These are phyloP conservation scores for Oscheius sp. DNA, from an alignment of 2,888 invertebrate species.

Conservation along the genomic window DNA sequence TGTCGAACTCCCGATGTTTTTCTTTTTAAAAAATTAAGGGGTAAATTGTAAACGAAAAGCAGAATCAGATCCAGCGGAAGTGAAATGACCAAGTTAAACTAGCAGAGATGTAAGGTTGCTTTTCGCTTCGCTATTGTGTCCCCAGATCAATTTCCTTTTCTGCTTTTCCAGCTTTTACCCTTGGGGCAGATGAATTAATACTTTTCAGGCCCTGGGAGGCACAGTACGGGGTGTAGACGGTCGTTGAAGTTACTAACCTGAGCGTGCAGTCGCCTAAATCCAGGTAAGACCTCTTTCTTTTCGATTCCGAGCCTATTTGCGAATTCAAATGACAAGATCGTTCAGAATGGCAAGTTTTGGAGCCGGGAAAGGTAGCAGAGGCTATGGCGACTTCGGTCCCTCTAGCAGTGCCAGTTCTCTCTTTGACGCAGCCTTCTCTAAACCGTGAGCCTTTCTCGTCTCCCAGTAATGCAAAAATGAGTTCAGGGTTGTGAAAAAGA, in stretches of 20 bases:
- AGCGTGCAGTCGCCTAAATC: no score
- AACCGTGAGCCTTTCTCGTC: conserved; percentile 51
- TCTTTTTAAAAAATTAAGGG: no score
- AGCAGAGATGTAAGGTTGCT: no score
- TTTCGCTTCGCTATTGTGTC: neutral
- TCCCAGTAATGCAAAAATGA: neutral
- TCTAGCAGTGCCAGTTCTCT: conserved; percentile 40
- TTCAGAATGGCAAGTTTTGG: conserved; percentile 23
- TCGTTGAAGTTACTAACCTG: neutral
- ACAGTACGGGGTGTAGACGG: no score
- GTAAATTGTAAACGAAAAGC: no score
- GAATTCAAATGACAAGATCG: neutral
- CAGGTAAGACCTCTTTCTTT: neutral
- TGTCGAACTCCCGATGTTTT: no score
- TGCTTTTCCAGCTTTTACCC: no score
- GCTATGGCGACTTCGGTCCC: conserved; percentile 31
- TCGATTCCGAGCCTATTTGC: neutral
- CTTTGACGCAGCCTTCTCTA: conserved; percentile 55
- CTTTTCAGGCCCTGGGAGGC: no score
- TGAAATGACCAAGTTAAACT: no score
- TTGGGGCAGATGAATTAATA: no score
- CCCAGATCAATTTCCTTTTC: neutral
- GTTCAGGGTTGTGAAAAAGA: conserved; percentile 18
- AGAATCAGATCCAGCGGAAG: no score
- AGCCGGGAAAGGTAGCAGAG: neutral